Evolutionary conservation across 2,888 invertebrate genomes (phyloP), one percentile per base, ranked within the genome.

Genomic region (Melolontha melolontha): DNA sequence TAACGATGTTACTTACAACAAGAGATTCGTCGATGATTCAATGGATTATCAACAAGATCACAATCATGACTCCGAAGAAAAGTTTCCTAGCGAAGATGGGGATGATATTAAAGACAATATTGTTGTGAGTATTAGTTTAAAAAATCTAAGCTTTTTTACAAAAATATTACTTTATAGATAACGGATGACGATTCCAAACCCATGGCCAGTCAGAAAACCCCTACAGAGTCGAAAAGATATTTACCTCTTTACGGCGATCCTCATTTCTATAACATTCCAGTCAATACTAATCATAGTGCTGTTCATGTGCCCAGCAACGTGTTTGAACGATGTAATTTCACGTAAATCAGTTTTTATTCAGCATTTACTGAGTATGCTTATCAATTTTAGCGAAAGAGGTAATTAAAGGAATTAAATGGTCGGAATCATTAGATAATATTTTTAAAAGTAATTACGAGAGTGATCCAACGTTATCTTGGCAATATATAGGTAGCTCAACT

Each of bases 271-370:
- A 89, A 92, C 78, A 90, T 90, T 71, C 88, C 89, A 29, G 91
- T 92, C 29, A 95, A 94, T 81, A 88, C 89, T 44, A 92, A 89
- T 79, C 87, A 91, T 80, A 95, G 95, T 79, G 93, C 96, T 71
- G 95, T 97, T 47, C 97, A 97, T 82, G 95, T 98, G 54, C 97
- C 98, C 39, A 96, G 96, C 70, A 97, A 97, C 83, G 96, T 98
- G 68, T 97, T 93, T 83, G 95, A 96, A 79, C 88, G 93, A 88
- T 92, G 92, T 92, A 85, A 85, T 86, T 82, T 52, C 62, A 54
- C 41, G 17, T 17, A 14, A 34, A 64, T 17, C 6, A 17, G 14
- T 1, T 34, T 29, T 64, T 64, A 10, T 22, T 52, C 54, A 12
- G 1, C 1, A 2, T 17, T 16, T 17, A 5, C n/a, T 10, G 5